phyloP scores from a whole-genome alignment of 2,888 invertebrate genomes.

The Odontothrips loti region DNA sequence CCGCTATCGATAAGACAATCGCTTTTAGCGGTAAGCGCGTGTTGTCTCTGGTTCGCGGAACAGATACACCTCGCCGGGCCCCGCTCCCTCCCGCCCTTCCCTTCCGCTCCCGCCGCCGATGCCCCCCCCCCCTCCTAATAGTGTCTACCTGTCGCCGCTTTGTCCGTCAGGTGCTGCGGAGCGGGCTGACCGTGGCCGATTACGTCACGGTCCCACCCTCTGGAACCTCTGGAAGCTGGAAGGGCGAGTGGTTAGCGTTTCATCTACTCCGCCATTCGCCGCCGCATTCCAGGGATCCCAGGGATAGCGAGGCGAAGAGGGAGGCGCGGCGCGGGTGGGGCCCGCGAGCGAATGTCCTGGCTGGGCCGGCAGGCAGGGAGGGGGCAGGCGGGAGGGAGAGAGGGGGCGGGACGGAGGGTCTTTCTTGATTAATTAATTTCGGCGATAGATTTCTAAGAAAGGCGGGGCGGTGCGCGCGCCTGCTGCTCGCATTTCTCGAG shows the following conservation, averaged over 20 bases:
- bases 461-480: too few relatives aligned
- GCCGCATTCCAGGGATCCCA: too few relatives aligned
- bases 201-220: background rate
- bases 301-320: too few relatives aligned
- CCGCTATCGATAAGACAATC: slow-evolving; percentile 26
- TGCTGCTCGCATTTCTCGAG: too few relatives aligned
- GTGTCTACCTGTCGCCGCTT: background rate
- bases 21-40: slow-evolving; percentile 22
- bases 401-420: too few relatives aligned
- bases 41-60: slow-evolving; percentile 13
- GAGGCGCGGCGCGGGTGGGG: background rate
- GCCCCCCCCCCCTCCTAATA: background rate
- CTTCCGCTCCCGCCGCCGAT: background rate
- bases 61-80: background rate
- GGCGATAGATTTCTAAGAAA: too few relatives aligned
- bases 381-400: background rate
- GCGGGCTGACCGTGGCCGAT: background rate
- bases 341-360: too few relatives aligned
- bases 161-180: background rate
- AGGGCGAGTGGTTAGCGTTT: background rate
- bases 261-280: too few relatives aligned
- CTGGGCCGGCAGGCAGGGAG: background rate
- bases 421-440: too few relatives aligned
- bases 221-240: background rate
- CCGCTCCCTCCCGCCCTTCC: background rate